A percentile compares a stretch with the other conserved stretches of the same genome.
Evolutionary conservation across 1,140 invertebrate species (phyloP).

Genomic region (Drosophila pruinosa): DNA sequence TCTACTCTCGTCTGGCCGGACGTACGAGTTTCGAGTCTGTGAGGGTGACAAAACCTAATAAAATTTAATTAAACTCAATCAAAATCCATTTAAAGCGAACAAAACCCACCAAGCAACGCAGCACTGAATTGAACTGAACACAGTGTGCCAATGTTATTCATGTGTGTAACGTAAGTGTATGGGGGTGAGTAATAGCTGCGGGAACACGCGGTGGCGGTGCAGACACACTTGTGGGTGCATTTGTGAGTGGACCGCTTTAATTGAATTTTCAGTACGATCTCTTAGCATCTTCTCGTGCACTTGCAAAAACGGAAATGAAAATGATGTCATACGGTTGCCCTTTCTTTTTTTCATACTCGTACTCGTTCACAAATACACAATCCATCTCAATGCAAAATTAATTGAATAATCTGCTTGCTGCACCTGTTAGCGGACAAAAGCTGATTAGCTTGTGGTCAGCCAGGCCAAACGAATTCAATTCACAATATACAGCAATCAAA

Average conservation of each 20-base stretch:
- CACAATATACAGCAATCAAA: slow-evolving; percentile 50
- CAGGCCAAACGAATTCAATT: slow-evolving; percentile 54
- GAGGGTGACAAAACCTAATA: slow-evolving; percentile 81
- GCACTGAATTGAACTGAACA: background rate
- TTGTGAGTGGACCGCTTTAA: slow-evolving; percentile 38
- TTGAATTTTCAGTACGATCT: slow-evolving; percentile 50
- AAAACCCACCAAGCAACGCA: slow-evolving; percentile 26
- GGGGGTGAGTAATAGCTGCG: background rate
- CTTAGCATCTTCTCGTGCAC: slow-evolving; percentile 17
- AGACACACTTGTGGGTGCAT: slow-evolving; percentile 43
- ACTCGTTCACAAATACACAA: background rate
- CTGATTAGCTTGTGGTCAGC: slow-evolving; percentile 58
- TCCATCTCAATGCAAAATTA: slow-evolving; percentile 13
- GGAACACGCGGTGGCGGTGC: background rate
- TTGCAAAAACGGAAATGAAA: slow-evolving; percentile 52
- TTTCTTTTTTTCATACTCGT: slow-evolving; percentile 14
- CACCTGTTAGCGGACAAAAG: slow-evolving; percentile 57
- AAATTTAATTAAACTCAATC: slow-evolving; percentile 81
- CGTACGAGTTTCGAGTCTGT: slow-evolving; percentile 49
- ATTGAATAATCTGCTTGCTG: slow-evolving; percentile 45
- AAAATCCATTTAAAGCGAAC: slow-evolving; percentile 77
- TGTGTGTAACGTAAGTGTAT: background rate
- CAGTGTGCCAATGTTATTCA: slow-evolving; percentile 5
- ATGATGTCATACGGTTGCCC: slow-evolving; percentile 47
- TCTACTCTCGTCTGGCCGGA: slow-evolving; percentile 42